Evolutionary conservation across 1,140 invertebrate species (phyloP), one percentile per base, ranked within the genome.

Genomic region (Aphelenchoides fujianensis): DNA sequence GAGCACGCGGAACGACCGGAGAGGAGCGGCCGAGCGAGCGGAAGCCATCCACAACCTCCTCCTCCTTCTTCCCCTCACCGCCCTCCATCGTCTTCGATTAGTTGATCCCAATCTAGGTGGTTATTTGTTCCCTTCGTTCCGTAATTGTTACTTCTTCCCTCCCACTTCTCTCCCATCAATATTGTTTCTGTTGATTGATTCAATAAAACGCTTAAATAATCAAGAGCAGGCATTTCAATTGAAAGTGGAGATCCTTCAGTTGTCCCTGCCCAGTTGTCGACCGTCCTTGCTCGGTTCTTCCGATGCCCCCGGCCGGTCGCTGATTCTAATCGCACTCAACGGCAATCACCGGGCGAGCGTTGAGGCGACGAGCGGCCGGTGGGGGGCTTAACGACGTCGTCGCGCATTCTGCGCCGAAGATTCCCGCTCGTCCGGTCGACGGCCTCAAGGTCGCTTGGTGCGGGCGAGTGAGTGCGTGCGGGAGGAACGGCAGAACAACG

Each of bases 271-370:
- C n/a, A n/a, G n/a, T n/a, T n/a, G n/a, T n/a, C n/a, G n/a, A n/a
- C n/a, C n/a, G n/a, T n/a, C n/a, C n/a, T n/a, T n/a, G n/a, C 41
- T 48, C 41, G 41, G 41, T 23, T 48, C 41, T 12, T 48, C 41
- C 41, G 41, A 48, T 48, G 41, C 23, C 41, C 23, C 23, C 12
- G 23, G 41, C 23, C 12, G 41, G 41, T 48, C 23, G 41, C 41
- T 48, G 41, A 48, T 48, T 48, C 41, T 48, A 48, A 48, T 48
- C 41, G 41, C 41, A 48, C 23, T 48, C n/a, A n/a, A n/a, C n/a
- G n/a, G n/a, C n/a, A n/a, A n/a, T n/a, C n/a, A n/a, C n/a, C n/a
- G n/a, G n/a, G n/a, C n/a, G n/a, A n/a, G n/a, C n/a, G n/a, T n/a
- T n/a, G n/a, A n/a, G n/a, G n/a, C n/a, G n/a, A n/a, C n/a, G n/a